phyloP scores from a whole-genome alignment of 1,140 invertebrate genomes.

The Dinoponera quadriceps region DNA sequence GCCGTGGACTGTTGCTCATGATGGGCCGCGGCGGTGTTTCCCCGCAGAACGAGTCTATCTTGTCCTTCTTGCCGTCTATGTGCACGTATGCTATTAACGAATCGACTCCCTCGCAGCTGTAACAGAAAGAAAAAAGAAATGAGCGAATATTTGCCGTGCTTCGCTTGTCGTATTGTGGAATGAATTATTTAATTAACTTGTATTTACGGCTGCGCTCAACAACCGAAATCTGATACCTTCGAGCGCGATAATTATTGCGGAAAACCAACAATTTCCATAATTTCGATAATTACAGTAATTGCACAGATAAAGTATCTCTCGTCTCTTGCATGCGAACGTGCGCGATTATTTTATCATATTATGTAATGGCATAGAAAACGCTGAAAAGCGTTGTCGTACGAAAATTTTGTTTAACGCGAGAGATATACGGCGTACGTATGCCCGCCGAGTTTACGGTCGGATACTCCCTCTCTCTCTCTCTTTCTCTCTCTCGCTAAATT shows the following conservation, averaged over 20 bases:
- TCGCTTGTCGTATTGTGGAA: not conserved
- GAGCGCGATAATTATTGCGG: slow-evolving; percentile 44
- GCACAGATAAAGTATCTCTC: slow-evolving; percentile 40
- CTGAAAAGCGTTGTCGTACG: not conserved
- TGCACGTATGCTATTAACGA: slow-evolving; percentile 92
- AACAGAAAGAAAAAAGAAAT: slow-evolving; percentile 14
- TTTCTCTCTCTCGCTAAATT: no score
- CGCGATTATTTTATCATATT: slow-evolving; percentile 10
- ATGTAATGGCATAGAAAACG: not conserved
- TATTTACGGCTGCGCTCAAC: not conserved
- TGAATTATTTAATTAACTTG: slow-evolving; percentile 27
- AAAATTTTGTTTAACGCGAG: not conserved
- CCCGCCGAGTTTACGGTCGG: no score
- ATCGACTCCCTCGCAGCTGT: slow-evolving; percentile 92
- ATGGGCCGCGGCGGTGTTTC: slow-evolving; percentile 91
- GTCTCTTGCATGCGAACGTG: not conserved
- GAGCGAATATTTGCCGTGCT: not conserved
- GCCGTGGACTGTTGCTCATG: slow-evolving; percentile 94
- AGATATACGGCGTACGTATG: not conserved
- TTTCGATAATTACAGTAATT: slow-evolving; percentile 53
- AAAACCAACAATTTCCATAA: slow-evolving; percentile 52
- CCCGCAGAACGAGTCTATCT: slow-evolving; percentile 94
- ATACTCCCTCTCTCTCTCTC: no score
- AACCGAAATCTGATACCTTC: slow-evolving; percentile 38
- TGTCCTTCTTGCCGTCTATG: slow-evolving; percentile 92